Evolutionary conservation across 2,888 invertebrate species (phyloP), one percentile per base, ranked within the genome.

Genomic region (Spodoptera picta): DNA sequence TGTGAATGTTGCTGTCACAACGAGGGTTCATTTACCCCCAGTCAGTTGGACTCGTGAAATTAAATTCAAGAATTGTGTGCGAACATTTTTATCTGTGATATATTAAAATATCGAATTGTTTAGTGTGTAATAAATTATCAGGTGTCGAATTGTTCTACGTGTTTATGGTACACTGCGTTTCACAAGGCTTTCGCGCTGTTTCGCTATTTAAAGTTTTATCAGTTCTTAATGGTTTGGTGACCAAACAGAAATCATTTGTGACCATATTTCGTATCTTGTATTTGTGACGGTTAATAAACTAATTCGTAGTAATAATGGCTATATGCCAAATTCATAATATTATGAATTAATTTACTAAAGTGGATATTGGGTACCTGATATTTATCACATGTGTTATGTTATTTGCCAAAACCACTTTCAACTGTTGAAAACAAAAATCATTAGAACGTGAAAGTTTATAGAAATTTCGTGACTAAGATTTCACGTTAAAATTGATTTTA

Each of bases 291-390:
- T 45, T 50, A 36, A 36, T 36, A 52, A 57, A 69, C 72, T 52
- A 46, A 75, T 74, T 69, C 43, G 48, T 62, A 63, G 47, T 72
- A 69, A 73, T 75, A 77, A 79, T 84, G 82, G 78, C 78, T 59
- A 52, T 44, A 66, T 80, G 83, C 86, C 83, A 86, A 86, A 72
- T 76, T 73, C 62, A 65, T 69, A 43, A 65, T 77, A 74, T 80
- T 75, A 74, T 77, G 71, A 78, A 69, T 73, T 70, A 70, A 53
- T 70, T 74, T 49, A 62, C 52, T 65, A 47, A 63, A 72, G 62
- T 57, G 54, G 27, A 4, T 27, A 27, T 27, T 27, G 5, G 3
- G 5, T 27, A 27, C 27, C 27, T 5, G 3, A 4, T 27, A 27
- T 27, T 27, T 27, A 3, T 27, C 27, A 9, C 4, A 36, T 36